These are phyloP conservation scores for Xylocampa areola DNA, from an alignment of 2,888 invertebrate species.

Conservation along the genomic window DNA sequence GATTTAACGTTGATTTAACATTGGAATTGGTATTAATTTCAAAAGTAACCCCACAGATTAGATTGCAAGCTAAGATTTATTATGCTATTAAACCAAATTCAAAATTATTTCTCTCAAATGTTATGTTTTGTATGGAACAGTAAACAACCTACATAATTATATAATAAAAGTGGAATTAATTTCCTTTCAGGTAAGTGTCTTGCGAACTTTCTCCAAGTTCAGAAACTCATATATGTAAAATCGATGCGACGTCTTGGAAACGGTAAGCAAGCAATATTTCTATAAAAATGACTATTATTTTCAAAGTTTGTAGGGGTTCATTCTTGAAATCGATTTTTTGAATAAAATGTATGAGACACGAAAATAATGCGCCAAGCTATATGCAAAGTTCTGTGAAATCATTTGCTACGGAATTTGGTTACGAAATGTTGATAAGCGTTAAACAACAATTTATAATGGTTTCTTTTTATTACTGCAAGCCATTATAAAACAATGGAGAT, in stretches of 20 bases:
- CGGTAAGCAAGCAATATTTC: slow-evolving; percentile 48
- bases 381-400: slow-evolving; percentile 5
- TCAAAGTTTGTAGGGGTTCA: slow-evolving; percentile 14
- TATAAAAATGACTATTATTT: slow-evolving; percentile 19
- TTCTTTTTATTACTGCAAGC: slow-evolving; percentile 4
- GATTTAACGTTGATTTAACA: too few relatives aligned
- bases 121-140: too few relatives aligned
- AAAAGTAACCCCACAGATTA: too few relatives aligned
- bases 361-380: background rate
- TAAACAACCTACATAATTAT: slow-evolving; percentile 1
- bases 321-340: slow-evolving; percentile 8
- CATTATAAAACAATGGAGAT: slow-evolving; percentile 6
- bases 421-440: slow-evolving; percentile 4
- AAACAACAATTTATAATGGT: slow-evolving; percentile 11
- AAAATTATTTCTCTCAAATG: too few relatives aligned
- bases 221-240: slow-evolving; percentile 27
- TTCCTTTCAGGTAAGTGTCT: slow-evolving; percentile 59
- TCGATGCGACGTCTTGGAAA: slow-evolving; percentile 31
- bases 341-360: slow-evolving; percentile 3
- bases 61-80: too few relatives aligned
- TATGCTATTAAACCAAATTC: too few relatives aligned
- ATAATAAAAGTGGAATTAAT: slow-evolving; percentile 21
- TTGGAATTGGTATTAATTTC: too few relatives aligned
- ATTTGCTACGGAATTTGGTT: slow-evolving; percentile 9
- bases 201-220: slow-evolving; percentile 25